phyloP scores from a whole-genome alignment of 2,113 vertebrate genomes.

The Colossoma macropomum region DNA sequence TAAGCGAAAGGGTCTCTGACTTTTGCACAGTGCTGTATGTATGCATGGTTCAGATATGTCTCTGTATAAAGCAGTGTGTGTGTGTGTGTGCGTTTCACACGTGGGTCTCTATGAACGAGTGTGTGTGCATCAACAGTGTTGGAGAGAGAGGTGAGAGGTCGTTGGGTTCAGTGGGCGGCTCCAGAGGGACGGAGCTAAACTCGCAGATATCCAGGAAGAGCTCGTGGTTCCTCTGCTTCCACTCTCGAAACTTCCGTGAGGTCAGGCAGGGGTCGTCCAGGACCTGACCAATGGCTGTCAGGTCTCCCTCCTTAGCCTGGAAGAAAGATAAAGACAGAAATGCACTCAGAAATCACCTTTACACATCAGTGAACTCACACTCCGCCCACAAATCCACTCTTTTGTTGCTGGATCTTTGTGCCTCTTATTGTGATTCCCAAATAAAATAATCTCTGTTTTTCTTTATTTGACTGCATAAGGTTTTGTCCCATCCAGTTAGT shows the following conservation, averaged over 20 bases:
- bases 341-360: neutral
- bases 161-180: slow-evolving; percentile 80
- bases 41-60: neutral
- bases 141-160: slow-evolving; percentile 82
- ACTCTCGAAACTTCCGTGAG: slow-evolving; percentile 88
- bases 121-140: slow-evolving; percentile 85
- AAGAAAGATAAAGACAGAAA: slow-evolving; percentile 50
- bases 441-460: no score
- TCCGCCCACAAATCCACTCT: no score
- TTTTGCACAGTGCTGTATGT: no score
- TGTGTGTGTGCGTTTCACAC: slow-evolving; percentile 73
- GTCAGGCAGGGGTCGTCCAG: slow-evolving; percentile 86
- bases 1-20: neutral
- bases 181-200: slow-evolving; percentile 75
- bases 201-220: slow-evolving; percentile 91
- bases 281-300: slow-evolving; percentile 82
- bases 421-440: no score
- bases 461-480: no score
- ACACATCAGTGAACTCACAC: no score
- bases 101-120: slow-evolving; percentile 92
- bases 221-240: slow-evolving; percentile 90
- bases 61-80: slow-evolving; percentile 3
- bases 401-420: no score
- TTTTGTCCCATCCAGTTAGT: no score
- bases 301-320: slow-evolving; percentile 88